phyloP scores from a whole-genome alignment of 2,797 vertebrate genomes.

The Crax fasciolata region DNA sequence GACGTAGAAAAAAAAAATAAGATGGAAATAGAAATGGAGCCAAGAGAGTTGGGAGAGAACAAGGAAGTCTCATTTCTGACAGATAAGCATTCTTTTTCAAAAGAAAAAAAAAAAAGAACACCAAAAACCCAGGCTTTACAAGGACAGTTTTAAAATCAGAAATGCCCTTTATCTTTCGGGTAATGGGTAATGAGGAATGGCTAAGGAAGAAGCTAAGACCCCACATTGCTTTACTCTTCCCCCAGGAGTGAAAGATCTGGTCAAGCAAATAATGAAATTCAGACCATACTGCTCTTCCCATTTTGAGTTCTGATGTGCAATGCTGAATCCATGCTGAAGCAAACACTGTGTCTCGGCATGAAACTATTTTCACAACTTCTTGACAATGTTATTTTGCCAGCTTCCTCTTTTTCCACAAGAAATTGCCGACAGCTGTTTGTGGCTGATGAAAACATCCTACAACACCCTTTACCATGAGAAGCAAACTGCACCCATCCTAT shows the following conservation, averaged over 20 bases:
- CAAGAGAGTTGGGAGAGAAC: neutral
- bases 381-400: neutral
- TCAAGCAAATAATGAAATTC: neutral
- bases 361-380: neutral
- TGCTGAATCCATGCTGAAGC: neutral
- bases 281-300: neutral
- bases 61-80: neutral
- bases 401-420: conserved; percentile 7
- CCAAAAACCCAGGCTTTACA: neutral
- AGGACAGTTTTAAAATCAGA: neutral
- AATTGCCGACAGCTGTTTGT: neutral
- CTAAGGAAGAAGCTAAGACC: neutral
- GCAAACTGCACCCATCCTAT: neutral
- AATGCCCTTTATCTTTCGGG: neutral
- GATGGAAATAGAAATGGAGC: neutral
- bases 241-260: neutral
- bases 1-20: neutral
- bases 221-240: neutral
- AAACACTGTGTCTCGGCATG: neutral
- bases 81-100: neutral
- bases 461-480: neutral
- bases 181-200: neutral
- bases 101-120: neutral
- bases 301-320: neutral
- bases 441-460: neutral